Conservation (phyloP, 2,113 vertebrate species). For the Oenanthe oenanthe region DNA sequence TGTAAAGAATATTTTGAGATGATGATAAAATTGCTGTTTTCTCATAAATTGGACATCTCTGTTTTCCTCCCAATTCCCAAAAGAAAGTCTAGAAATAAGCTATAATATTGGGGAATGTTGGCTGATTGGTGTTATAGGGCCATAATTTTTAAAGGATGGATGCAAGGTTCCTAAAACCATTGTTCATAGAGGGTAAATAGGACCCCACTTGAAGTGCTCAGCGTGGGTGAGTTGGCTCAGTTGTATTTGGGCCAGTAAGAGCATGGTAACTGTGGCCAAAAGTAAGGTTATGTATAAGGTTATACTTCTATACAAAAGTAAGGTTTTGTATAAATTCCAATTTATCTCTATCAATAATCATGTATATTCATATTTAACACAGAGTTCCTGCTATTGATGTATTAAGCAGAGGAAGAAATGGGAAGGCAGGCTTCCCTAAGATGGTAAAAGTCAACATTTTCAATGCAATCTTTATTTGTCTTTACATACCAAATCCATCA, state of each 20-base stretch:
- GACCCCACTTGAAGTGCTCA: neutral
- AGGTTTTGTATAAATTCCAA: neutral
- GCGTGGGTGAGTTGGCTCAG: neutral
- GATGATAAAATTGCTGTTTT: neutral
- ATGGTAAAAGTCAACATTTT: neutral
- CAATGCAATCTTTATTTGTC: neutral
- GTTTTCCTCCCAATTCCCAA: neutral
- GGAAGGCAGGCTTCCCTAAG: neutral
- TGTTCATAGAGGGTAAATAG: neutral
- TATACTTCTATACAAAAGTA: neutral
- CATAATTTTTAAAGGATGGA: neutral
- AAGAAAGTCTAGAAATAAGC: neutral
- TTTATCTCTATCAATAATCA: neutral
- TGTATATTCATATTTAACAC: neutral
- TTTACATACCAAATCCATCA: neutral
- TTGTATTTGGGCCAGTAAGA: neutral
- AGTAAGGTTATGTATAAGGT: neutral
- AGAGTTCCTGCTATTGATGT: neutral
- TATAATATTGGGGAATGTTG: neutral
- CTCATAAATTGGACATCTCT: neutral
- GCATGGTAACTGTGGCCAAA: neutral
- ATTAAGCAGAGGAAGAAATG: neutral
- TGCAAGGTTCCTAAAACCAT: neutral
- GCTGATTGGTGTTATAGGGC: neutral
- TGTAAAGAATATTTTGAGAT: neutral